Evolutionary conservation across 2,113 vertebrate genomes (phyloP).

Genomic region (Talpa occidentalis): DNA sequence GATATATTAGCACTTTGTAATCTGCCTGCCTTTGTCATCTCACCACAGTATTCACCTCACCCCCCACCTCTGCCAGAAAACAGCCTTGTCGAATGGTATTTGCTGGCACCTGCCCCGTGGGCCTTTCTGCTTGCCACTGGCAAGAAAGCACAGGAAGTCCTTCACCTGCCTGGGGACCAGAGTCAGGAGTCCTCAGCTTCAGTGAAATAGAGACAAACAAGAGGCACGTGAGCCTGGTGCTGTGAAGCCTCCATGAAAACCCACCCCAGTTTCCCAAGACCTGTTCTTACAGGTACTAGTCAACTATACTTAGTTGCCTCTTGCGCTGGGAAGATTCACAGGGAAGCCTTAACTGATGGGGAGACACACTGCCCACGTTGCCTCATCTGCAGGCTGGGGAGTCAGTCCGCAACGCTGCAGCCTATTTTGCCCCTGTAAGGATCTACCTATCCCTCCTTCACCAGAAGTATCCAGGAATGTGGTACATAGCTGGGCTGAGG

Average conservation of each 20-base stretch:
- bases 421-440: neutral
- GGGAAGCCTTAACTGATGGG: neutral
- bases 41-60: neutral
- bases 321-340: conserved; percentile 1
- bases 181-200: neutral
- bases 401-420: neutral
- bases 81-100: neutral
- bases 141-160: conserved; percentile 15
- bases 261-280: conserved; percentile 2
- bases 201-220: neutral
- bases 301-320: neutral
- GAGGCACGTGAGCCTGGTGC: neutral
- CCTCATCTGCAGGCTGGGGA: neutral
- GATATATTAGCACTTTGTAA: conserved; percentile 64
- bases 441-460: neutral
- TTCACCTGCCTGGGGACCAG: neutral
- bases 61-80: neutral
- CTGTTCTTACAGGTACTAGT: neutral
- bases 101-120: neutral
- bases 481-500: neutral
- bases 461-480: conserved; percentile 22
- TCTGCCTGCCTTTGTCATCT: neutral
- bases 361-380: neutral
- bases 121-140: neutral
- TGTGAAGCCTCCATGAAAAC: neutral